Evolutionary conservation across 2,797 vertebrate species (phyloP), one percentile per base, ranked within the genome.

Genomic region (Myripristis jacobus): DNA sequence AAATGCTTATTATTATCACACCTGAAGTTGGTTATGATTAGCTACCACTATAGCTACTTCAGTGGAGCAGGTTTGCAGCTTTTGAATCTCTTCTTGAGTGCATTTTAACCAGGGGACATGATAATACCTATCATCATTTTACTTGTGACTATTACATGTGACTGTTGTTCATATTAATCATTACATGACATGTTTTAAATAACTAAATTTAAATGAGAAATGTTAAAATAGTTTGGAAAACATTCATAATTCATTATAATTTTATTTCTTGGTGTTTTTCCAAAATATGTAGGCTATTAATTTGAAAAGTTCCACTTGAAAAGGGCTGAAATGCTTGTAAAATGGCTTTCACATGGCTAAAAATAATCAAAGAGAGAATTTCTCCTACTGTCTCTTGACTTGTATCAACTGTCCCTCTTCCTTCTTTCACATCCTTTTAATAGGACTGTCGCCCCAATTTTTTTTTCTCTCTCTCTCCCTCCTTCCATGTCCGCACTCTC

Each of bases 401-500:
- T n/a, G n/a, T n/a, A 31, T 8, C 29, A 31, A 31, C n/a, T n/a
- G n/a, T n/a, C n/a, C n/a, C n/a, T n/a, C n/a, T n/a, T n/a, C n/a
- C n/a, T 36, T 4, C 11, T 36, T 10, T 7, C 8, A 36, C 34
- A 7, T 65, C 47, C 5, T 50, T 12, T 24, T 2, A 15, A 36
- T 19, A 46, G 22, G 29, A n/a, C 2, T 41, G 38, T 41, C 38
- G 15, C 8, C 15, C 6, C 22, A 24, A 3, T 8, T 21, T 43
- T 13, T 3, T 7, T 29, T 21, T 60, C 63, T 7, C 22, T 22
- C 22, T 22, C n/a, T n/a, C n/a, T n/a, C n/a, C n/a, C n/a, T n/a
- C n/a, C n/a, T n/a, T n/a, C n/a, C n/a, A 2, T 69, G 36, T 19
- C 1, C 4, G 5, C 15, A 41, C 6, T 89, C 77, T 90, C 92